These are phyloP conservation scores for Craniophora ligustri DNA, from an alignment of 2,888 invertebrate species.

Conservation along the genomic window DNA sequence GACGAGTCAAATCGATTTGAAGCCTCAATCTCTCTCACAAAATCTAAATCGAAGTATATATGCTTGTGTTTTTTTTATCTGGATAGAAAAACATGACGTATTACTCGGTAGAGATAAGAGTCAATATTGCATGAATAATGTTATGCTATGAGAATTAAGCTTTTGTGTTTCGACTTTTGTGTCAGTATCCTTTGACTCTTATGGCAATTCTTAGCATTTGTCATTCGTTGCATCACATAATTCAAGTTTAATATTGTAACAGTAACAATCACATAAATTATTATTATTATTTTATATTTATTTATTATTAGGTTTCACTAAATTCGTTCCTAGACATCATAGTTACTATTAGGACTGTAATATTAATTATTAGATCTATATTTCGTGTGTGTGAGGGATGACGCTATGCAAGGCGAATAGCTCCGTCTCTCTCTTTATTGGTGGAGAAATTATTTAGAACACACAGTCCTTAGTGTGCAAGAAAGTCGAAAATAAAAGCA, in stretches of 20 bases:
- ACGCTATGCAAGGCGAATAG: not conserved
- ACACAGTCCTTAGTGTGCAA: not conserved
- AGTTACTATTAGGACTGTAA: not conserved
- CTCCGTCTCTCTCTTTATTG: not conserved
- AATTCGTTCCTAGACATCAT: slow-evolving; percentile 17
- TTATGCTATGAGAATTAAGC: too few species aligned
- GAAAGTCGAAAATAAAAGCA: not conserved
- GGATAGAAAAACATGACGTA: too few species aligned
- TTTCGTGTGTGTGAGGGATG: not conserved
- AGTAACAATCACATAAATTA: too few species aligned
- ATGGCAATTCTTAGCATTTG: not conserved
- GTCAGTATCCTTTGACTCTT: not conserved
- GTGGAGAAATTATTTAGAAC: not conserved
- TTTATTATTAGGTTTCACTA: slow-evolving; percentile 4
- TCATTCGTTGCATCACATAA: not conserved
- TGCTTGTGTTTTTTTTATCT: not conserved
- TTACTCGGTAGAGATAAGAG: too few species aligned
- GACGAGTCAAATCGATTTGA: too few species aligned
- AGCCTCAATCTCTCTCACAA: too few species aligned
- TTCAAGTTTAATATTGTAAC: not conserved
- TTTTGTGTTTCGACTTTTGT: not conserved
- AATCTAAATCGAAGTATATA: not conserved
- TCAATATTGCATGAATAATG: too few species aligned
- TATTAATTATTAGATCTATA: not conserved
- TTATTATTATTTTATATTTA: too few species aligned